A percentile compares a stretch with the other conserved stretches of the same genome.
Conservation (phyloP, 2,113 vertebrate species). For the Hemiprocne comata region DNA sequence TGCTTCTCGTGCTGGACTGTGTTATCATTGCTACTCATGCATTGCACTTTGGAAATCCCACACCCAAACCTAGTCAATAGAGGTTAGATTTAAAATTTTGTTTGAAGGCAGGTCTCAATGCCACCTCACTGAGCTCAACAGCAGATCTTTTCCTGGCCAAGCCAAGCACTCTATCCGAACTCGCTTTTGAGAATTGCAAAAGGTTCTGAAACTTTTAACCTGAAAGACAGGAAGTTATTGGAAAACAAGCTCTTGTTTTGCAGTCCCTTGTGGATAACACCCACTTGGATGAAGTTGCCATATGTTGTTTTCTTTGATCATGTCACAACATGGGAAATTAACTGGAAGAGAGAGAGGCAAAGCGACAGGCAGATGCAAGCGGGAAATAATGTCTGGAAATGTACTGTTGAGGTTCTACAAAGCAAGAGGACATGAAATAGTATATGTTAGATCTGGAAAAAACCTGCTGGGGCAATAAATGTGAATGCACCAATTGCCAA, state of each 20-base stretch:
- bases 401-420: background rate
- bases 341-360: slow-evolving; percentile 23
- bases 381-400: background rate
- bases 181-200: background rate
- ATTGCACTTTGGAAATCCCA: background rate
- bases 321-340: slow-evolving; percentile 46
- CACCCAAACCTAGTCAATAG: background rate
- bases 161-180: background rate
- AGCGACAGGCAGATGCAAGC: background rate
- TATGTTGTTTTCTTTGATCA: slow-evolving; percentile 59
- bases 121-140: background rate
- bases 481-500: background rate
- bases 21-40: background rate
- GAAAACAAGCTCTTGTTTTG: slow-evolving; percentile 41
- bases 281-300: slow-evolving; percentile 57
- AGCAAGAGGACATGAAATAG: background rate
- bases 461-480: background rate
- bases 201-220: slow-evolving; percentile 40
- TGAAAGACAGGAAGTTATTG: slow-evolving; percentile 38
- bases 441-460: background rate
- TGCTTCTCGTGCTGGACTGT: background rate
- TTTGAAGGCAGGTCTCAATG: background rate
- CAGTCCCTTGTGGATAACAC: slow-evolving; percentile 38
- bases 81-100: background rate
- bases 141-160: background rate